Conservation (phyloP, 1,140 invertebrate species). For the Eupristina koningsbergeri region DNA sequence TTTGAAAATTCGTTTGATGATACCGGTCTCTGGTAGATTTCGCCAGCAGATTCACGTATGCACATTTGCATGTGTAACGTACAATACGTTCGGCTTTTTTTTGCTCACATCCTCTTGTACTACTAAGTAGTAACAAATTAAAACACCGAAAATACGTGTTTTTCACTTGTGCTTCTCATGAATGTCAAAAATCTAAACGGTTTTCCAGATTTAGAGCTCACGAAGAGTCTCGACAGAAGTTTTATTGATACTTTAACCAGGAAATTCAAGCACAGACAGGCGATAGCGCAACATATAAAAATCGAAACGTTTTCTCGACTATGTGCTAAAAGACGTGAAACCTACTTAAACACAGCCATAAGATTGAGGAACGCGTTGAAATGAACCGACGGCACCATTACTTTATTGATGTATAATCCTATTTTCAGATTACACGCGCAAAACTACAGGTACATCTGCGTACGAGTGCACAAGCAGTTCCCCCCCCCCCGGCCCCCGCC, state of each 20-base stretch:
- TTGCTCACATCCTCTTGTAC: too few relatives aligned
- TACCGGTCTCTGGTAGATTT: too few relatives aligned
- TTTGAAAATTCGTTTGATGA: too few relatives aligned
- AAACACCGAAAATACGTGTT: too few relatives aligned
- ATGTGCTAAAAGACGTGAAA: constrained; percentile 16
- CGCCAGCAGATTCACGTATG: too few relatives aligned
- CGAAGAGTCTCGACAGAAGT: background rate
- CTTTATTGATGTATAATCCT: background rate
- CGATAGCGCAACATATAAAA: background rate
- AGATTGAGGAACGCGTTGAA: constrained; percentile 22
- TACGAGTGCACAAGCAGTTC: background rate
- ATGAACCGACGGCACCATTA: background rate
- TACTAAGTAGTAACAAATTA: too few relatives aligned
- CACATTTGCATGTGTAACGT: too few relatives aligned
- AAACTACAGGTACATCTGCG: background rate
- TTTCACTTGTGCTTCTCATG: too few relatives aligned
- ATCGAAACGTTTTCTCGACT: background rate
- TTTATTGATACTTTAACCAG: background rate
- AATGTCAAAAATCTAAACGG: too few relatives aligned
- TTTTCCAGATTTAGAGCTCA: background rate
- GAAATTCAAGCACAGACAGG: background rate
- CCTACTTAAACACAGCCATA: constrained; percentile 21
- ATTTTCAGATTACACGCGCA: constrained; percentile 6
- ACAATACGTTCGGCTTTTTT: too few relatives aligned
- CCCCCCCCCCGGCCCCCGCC: too few relatives aligned